Evolutionary conservation across 2,888 invertebrate genomes (phyloP), one percentile per base, ranked within the genome.

Genomic region (Zelleria hepariella): DNA sequence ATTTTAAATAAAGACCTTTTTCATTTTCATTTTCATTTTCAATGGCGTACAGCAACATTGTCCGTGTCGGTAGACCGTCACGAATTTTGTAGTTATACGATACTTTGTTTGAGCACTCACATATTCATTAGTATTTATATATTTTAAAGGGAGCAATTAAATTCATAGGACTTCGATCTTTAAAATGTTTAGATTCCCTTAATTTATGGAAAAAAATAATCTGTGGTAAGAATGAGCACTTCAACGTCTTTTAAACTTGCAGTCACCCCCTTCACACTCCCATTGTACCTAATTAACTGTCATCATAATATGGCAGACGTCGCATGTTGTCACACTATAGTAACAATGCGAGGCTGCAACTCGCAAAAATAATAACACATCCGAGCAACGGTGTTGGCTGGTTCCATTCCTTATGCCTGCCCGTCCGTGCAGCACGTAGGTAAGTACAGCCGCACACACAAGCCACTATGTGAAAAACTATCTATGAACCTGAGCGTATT

Each of bases 361-460:
- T 61, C 63, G 66, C 64, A 66, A 67, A 72, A 70, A 68, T 69
- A 72, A 69, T 69, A 72, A 72, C 67, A 70, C 68, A 76, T 77
- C 72, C 73, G 73, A 74, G 74, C 69, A 67, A 42, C 65, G 68
- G 67, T 67, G 51, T 51, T 21, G 65, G 64, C 67, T 68, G 71
- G 70, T 73, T 70, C 75, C 80, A 85, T 84, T 82, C 84, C 82
- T 75, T 68, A 65, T 70, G 72, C 60, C 68, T 77, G 73, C 60
- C 81, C 68, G 78, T 69, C 80, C 83, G 80, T 85, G 65, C 72
- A 76, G 70, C 70, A 67, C 61, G 61, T 59, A 70, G 67, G 63
- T 59, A 70, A 67, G 63, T 63, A 59, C 51, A 10, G 10, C 21
- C 51, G 32, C 15, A 10, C 24, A 24, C 24, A 23, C 23, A 49